phyloP scores from a whole-genome alignment of 2,113 vertebrate species.

The Arvicanthis niloticus region DNA sequence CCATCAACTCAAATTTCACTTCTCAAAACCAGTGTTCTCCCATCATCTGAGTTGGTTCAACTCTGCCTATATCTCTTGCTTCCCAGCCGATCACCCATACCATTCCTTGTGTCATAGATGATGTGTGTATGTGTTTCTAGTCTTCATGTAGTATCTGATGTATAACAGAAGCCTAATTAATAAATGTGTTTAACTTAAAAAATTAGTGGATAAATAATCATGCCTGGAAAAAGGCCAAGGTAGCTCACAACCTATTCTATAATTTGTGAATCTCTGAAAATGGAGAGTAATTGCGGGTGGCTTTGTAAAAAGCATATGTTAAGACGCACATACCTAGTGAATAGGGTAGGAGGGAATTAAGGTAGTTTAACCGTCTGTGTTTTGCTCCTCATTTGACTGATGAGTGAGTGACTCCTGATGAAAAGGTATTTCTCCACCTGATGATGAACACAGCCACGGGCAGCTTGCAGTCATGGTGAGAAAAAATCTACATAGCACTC shows the following conservation, averaged over 20 bases:
- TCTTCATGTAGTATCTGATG: not conserved
- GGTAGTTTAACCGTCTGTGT: not conserved
- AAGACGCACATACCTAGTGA: not conserved
- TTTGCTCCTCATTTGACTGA: conserved; percentile 14
- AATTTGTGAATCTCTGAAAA: not conserved
- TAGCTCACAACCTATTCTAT: not conserved
- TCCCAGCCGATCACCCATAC: not conserved
- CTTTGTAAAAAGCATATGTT: not conserved
- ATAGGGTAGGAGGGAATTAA: not conserved
- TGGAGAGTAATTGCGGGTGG: not conserved
- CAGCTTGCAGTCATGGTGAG: not conserved
- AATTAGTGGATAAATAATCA: not conserved
- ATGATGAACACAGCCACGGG: conserved; percentile 17
- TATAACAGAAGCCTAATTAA: not conserved
- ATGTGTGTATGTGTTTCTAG: not conserved
- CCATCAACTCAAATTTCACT: not conserved
- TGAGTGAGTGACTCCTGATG: conserved; percentile 14
- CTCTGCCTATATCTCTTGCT: not conserved
- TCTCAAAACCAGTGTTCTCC: not conserved
- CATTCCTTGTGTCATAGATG: not conserved
- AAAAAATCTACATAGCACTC: not conserved
- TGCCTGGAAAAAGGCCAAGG: not conserved
- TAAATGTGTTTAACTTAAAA: not conserved
- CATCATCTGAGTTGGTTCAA: not conserved
- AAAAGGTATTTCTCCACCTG: conserved; percentile 43